Conservation (phyloP, 2,113 vertebrate genomes). For the Anguilla rostrata region DNA sequence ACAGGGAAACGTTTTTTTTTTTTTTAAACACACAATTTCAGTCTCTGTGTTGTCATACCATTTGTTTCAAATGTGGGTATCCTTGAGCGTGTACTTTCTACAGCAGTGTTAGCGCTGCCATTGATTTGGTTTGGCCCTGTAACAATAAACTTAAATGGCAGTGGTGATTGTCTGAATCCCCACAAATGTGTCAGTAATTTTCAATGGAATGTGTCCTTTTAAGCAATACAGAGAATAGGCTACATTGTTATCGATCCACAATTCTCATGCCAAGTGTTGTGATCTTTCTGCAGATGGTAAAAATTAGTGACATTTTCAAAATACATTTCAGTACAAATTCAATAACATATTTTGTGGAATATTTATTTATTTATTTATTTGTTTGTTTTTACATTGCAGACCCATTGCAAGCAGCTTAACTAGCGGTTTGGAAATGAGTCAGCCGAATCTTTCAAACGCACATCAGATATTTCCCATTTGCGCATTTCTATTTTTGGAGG, state of each 20-base stretch:
- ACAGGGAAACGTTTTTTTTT: neutral
- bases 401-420: neutral
- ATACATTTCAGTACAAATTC: neutral
- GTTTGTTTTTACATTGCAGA: neutral
- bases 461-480: neutral
- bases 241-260: neutral
- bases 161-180: neutral
- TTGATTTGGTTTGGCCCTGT: neutral
- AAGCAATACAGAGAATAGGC: neutral
- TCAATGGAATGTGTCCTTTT: neutral
- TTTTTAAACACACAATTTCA: neutral
- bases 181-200: neutral
- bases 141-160: neutral
- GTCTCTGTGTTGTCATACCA: neutral
- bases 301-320: neutral
- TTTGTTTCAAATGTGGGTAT: neutral
- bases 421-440: neutral
- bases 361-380: too few species aligned
- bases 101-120: neutral
- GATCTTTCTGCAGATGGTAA: neutral
- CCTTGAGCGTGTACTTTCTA: neutral
- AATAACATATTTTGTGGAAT: neutral
- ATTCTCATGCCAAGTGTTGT: neutral
- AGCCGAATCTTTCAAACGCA: neutral
- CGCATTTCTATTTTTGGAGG: neutral